Percentiles rank a stretch among this genome's conserved stretches.
These are phyloP conservation scores for Gallinago paraguaiae DNA, from an alignment of 2,113 vertebrate genomes.

Conservation along the genomic window DNA sequence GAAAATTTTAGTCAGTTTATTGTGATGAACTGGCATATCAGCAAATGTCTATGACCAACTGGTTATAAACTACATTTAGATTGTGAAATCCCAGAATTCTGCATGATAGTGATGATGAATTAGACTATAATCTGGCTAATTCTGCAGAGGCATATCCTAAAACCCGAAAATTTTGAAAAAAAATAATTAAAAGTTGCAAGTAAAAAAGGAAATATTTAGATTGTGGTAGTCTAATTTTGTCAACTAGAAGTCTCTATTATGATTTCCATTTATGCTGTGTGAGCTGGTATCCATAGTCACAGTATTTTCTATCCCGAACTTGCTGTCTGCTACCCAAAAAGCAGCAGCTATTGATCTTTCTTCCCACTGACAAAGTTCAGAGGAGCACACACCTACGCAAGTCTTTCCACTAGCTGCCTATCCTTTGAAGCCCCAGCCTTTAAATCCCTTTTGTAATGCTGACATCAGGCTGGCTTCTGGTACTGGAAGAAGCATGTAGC, in stretches of 20 bases:
- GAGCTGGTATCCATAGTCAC: neutral
- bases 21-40: neutral
- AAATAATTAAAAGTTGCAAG: neutral
- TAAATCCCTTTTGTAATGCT: neutral
- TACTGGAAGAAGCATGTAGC: neutral
- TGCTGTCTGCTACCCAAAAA: neutral
- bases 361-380: neutral
- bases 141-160: neutral
- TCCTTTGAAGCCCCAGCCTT: neutral
- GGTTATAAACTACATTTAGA: neutral
- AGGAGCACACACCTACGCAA: neutral
- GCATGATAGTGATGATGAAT: neutral
- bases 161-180: fast-evolving
- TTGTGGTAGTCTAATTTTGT: neutral
- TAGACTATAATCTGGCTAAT: neutral
- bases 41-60: neutral
- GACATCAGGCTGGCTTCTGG: neutral
- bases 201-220: neutral
- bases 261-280: neutral
- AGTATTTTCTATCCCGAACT: neutral
- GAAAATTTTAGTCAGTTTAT: neutral
- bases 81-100: neutral
- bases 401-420: neutral
- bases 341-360: neutral
- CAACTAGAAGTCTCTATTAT: neutral